These are phyloP conservation scores for Dicyrtoma fusca DNA, from an alignment of 2,888 invertebrate species.

Conservation along the genomic window DNA sequence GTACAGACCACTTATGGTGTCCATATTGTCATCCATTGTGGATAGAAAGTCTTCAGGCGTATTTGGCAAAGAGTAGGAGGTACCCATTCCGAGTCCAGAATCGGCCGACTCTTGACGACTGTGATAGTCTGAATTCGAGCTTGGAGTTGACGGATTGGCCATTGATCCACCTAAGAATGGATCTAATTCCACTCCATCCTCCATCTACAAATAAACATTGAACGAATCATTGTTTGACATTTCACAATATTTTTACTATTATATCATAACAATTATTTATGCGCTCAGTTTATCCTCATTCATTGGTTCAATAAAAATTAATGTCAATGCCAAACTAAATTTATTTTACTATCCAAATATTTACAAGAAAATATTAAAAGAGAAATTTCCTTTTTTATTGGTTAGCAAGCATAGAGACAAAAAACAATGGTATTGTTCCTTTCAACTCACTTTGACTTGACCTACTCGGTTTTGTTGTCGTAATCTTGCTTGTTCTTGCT, in stretches of 20 bases:
- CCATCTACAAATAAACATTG: constrained; percentile 47
- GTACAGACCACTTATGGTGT: constrained; percentile 54
- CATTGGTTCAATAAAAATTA: background rate
- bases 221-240: background rate
- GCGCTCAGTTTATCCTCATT: constrained; percentile 1
- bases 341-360: constrained; percentile 4
- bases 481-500: constrained; percentile 56
- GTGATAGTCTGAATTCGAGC: constrained; percentile 68
- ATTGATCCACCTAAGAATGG: constrained; percentile 58
- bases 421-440: background rate
- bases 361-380: background rate
- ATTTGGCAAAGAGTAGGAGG: constrained; percentile 84
- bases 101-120: constrained; percentile 93
- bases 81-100: constrained; percentile 85
- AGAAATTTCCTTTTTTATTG: background rate
- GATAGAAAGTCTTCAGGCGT: constrained; percentile 91
- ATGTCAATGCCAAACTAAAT: constrained; percentile 1
- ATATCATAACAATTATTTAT: constrained; percentile 17
- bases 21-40: constrained; percentile 89
- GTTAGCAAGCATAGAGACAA: background rate
- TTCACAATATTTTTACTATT: background rate
- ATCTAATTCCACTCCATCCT: constrained; percentile 57
- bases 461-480: constrained; percentile 48
- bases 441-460: constrained; percentile 43
- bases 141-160: constrained; percentile 53